Conservation (phyloP, 2,797 vertebrate genomes). For the Pygocentrus nattereri region DNA sequence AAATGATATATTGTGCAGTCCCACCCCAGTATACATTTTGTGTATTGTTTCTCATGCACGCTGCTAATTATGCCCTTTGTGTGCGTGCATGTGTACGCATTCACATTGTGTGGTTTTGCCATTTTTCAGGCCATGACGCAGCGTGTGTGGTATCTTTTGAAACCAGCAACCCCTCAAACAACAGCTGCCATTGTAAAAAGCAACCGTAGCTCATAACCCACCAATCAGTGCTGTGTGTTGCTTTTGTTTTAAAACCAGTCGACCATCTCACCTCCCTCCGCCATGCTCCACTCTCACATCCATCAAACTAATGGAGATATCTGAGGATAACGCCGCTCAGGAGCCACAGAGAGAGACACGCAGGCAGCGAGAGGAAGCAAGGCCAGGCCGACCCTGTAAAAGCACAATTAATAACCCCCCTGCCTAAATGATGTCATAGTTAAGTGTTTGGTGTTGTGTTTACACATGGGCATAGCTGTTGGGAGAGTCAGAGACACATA, state of each 20-base stretch:
- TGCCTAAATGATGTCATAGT: constrained; percentile 82
- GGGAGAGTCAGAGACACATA: constrained; percentile 40
- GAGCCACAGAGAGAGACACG: constrained; percentile 56
- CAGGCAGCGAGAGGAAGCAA: constrained; percentile 57
- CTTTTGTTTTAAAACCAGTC: constrained; percentile 74
- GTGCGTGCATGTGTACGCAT: constrained; percentile 35
- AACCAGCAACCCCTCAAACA: constrained; percentile 65
- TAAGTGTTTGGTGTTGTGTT: constrained; percentile 86
- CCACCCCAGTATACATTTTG: background rate
- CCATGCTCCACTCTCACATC: constrained; percentile 62
- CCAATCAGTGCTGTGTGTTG: constrained; percentile 71
- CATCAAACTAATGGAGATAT: constrained; percentile 77
- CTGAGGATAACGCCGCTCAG: constrained; percentile 66
- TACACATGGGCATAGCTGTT: constrained; percentile 73
- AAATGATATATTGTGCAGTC: background rate
- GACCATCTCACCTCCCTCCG: constrained; percentile 62
- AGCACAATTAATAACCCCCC: constrained; percentile 80
- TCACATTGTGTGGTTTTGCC: constrained; percentile 55
- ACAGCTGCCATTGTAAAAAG: constrained; percentile 70
- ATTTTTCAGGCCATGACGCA: constrained; percentile 10
- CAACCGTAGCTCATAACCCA: constrained; percentile 73
- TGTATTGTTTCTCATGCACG: constrained; percentile 26
- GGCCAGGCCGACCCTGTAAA: constrained; percentile 73
- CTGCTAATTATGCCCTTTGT: constrained; percentile 23
- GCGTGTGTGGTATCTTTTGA: constrained; percentile 62